Base-by-base conservation (phyloP, 2,113 vertebrate genomes). In the Megaceryle torquata region DNA sequence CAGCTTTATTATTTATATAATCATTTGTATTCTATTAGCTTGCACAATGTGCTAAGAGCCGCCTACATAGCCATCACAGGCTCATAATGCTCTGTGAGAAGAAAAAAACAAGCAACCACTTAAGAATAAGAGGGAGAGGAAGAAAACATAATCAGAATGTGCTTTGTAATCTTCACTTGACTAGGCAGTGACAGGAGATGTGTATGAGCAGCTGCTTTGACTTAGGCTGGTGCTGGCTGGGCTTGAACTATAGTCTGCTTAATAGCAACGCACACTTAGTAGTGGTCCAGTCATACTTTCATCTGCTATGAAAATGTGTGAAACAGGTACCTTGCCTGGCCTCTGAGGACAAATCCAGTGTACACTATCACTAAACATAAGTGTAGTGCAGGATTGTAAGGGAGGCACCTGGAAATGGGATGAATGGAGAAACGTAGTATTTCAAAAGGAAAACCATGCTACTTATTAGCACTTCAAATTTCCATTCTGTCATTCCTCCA, bases 1-100 rank as follows among this genome's bases (percentile, higher is more conserved):
- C 69, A 91, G 74, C 65, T 95, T 89, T 96, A 68, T 95, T 96
- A 95, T 92, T 94, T 95, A 91, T 94, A 63, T 94, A 92, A 95
- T 92, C 19, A 69, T 92, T 96, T 96, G 88, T 94, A 91, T 96
- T 93, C 88, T 94, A 7, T 90, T 93, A 95, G 74, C 74, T 84
- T 82, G n/a, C 74, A 84, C 60, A 71, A 5, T 80, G 71, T 93
- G 64, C 64, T 68, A 56, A 85, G 76, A 92, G 60, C 60, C 0
- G 17, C 91, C 76, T 90, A 60, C 48, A 54, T n/a, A 81, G 80
- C 61, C 1, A 0, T 86, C n/a, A 28, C 14, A 44, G 44, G 43
- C 69, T 96, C 20, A 21, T 88, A 92, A 88, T 65, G 63, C 71
- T 94, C 67, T 72, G 24, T 77, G 57, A 77, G 78, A 93, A 93